Conservation (phyloP, 2,113 vertebrate genomes). For the Dunckerocampus dactyliophorus region DNA sequence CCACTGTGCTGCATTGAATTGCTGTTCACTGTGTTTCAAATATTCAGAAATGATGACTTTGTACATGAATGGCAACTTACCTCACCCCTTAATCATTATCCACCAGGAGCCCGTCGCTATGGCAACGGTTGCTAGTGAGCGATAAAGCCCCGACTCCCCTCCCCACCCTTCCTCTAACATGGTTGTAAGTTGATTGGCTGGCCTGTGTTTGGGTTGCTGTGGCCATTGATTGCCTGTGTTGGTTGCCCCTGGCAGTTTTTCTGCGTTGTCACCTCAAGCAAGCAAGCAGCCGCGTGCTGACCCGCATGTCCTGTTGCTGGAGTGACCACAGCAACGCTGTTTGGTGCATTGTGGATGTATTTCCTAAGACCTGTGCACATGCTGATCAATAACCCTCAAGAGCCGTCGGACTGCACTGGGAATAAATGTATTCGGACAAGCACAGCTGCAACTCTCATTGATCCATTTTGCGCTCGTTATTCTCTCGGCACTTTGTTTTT, state of each 20-base stretch:
- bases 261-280: constrained; percentile 70
- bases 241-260: constrained; percentile 70
- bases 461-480: constrained; percentile 52
- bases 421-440: constrained; percentile 63
- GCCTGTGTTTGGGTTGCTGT: constrained; percentile 77
- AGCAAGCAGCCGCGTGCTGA: constrained; percentile 73
- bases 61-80: constrained; percentile 51
- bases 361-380: constrained; percentile 73
- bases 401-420: constrained; percentile 53
- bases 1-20: too few relatives aligned
- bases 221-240: constrained; percentile 77
- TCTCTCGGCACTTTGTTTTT: constrained; percentile 67
- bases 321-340: constrained; percentile 74
- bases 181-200: constrained; percentile 80
- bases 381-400: constrained; percentile 72
- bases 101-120: constrained; percentile 75
- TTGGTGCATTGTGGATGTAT: constrained; percentile 76
- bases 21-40: too few relatives aligned
- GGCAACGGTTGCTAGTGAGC: constrained; percentile 74
- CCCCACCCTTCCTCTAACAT: constrained; percentile 67
- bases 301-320: constrained; percentile 75
- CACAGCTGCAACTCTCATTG: constrained; percentile 29
- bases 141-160: constrained; percentile 71
- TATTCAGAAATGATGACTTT: too few relatives aligned
- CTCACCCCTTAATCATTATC: constrained; percentile 71